Percentiles rank a stretch among this genome's conserved stretches.
Evolutionary conservation across 2,113 vertebrate genomes (phyloP).

Genomic region (Kobus ellipsiprymnus): DNA sequence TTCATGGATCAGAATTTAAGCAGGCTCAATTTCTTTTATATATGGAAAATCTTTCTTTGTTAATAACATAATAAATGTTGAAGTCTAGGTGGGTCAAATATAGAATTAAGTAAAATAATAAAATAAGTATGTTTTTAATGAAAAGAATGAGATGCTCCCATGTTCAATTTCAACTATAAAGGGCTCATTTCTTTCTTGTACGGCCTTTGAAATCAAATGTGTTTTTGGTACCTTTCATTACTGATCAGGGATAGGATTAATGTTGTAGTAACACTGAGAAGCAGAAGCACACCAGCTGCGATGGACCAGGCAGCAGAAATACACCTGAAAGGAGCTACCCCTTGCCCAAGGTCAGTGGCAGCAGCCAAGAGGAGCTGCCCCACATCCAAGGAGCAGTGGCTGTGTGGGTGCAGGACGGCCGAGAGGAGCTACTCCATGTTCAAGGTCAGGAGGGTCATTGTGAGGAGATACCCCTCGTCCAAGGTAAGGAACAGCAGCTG

Average conservation of each 20-base stretch:
- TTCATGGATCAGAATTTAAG: neutral
- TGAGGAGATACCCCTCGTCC: no score
- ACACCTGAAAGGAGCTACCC: fast-evolving
- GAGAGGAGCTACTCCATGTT: no score
- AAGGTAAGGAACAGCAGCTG: no score
- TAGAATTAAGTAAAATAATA: neutral
- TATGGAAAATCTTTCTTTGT: neutral
- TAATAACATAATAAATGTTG: neutral
- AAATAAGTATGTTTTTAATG: neutral
- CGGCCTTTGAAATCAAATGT: neutral
- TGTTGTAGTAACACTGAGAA: neutral
- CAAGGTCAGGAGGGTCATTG: no score
- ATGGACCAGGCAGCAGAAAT: fast-evolving
- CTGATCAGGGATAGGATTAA: neutral
- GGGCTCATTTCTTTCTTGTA: neutral
- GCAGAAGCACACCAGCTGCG: fast-evolving
- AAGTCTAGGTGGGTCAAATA: neutral
- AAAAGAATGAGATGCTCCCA: neutral
- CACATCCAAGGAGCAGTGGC: no score
- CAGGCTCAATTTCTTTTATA: neutral
- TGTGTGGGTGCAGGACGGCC: no score
- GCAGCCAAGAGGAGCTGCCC: no score
- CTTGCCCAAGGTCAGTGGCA: no score
- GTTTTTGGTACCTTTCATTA: neutral
- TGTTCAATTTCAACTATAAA: neutral